Evolutionary conservation across 2,113 vertebrate species (phyloP), one percentile per base, ranked within the genome.

Genomic region (Polypterus senegalus): DNA sequence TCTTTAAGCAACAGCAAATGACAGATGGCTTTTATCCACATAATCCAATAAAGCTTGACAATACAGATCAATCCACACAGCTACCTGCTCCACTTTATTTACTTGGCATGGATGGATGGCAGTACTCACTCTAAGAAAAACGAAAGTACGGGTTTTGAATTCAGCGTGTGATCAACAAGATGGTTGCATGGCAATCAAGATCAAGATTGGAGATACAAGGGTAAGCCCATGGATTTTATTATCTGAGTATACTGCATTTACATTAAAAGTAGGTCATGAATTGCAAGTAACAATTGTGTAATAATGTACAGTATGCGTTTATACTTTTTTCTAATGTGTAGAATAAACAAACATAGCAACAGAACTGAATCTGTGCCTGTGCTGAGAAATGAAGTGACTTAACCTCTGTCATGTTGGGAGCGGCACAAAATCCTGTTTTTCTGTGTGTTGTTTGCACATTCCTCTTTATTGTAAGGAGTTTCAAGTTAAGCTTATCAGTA

Each of bases 141-240:
- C 27, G 27, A 27, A 27, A 27, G 27, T 27, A 27, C 27, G 2
- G 27, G 27, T 27, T 27, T 27, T 27, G 27, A 27, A 27, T 27
- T 27, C 27, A 27, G 27, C 2, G 27, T 27, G 27, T 27, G 67
- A 59, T 62, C 69, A 79, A 72, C 76, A 77, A 67, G 81, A 88
- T 83, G 86, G 81, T 70, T 70, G 76, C 62, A 70, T 88, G 73
- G 76, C 84, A 68, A 70, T 91, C 80, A 88, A 86, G 79, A 75
- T 81, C 73, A 87, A 84, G 71, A 80, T 76, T 71, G 82, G 79
- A 70, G 82, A 90, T 64, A 89, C 84, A 64, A 90, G 83, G 88
- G 91, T 92, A 92, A 89, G 81, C 52, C 4, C 10, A 62, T 52
- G 61, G 59, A 63, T 66, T 66, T 45, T 66, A 4, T 60, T 63